Evolutionary conservation across 1,140 invertebrate species (phyloP).

Genomic region (Trachymyrmex cornetzi): DNA sequence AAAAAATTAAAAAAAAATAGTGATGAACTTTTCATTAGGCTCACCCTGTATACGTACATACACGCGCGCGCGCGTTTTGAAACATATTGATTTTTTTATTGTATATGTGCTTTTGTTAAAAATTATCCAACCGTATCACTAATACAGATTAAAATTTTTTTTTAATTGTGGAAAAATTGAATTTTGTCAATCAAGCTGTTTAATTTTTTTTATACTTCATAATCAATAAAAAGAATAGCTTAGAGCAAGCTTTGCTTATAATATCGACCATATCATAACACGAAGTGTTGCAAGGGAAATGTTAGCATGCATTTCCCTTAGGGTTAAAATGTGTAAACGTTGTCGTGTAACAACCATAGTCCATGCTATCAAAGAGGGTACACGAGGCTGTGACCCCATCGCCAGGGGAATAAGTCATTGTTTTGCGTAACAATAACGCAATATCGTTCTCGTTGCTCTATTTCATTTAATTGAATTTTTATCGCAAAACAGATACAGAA

Average conservation of each 20-base stretch:
- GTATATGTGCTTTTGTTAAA: neutral
- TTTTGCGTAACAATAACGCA: constrained; percentile 55
- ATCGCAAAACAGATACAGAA: constrained; percentile 12
- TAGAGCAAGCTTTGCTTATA: constrained; percentile 22
- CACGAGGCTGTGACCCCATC: constrained; percentile 40
- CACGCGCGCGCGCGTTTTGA: no score
- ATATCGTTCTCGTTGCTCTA: constrained; percentile 34
- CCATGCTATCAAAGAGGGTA: constrained; percentile 44
- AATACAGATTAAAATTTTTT: neutral
- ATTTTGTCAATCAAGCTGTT: no score
- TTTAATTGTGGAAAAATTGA: neutral
- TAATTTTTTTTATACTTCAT: constrained; percentile 8
- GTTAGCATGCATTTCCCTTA: constrained; percentile 54
- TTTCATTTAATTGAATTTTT: constrained; percentile 61
- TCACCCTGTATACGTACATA: no score
- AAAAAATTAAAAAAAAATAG: no score
- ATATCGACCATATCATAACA: constrained; percentile 44
- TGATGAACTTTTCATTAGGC: no score
- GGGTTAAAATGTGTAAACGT: constrained; percentile 57
- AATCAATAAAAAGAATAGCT: neutral
- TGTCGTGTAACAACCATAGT: constrained; percentile 49
- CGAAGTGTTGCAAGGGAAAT: constrained; percentile 43
- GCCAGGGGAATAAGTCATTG: constrained; percentile 59
- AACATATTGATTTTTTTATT: neutral
- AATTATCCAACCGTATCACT: neutral